Evolutionary conservation across 1,140 invertebrate genomes (phyloP), one percentile per base, ranked within the genome.

Genomic region (Cherax quadricarinatus): DNA sequence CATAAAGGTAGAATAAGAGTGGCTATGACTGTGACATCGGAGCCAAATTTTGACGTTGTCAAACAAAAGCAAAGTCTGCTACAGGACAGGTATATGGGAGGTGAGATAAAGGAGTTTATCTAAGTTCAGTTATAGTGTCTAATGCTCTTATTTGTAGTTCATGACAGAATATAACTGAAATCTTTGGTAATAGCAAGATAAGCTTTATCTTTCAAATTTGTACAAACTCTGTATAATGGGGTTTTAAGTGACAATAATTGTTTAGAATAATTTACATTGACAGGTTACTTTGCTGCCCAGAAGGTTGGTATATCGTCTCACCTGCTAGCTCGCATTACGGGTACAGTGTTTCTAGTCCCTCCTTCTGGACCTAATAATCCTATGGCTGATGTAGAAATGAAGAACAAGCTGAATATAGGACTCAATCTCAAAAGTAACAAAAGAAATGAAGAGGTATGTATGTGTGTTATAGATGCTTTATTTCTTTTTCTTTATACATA

Each of bases 341-440:
- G 98, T 1, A 96, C 96, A 89, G 94, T 91, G 10, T 93, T 90
- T 62, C 79, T 92, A 84, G 88, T 62, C 93, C 94, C 62, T 93
- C 88, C 82, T 57, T 80, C 87, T 57, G 24, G 60, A 24, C 14
- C 53, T 57, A 48, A 84, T 70, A 91, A 92, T 82, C 60, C 66
- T 53, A 73, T 92, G n/a, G 85, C 70, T 21, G 93, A 93, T 30
- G 75, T 86, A 18, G 93, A 94, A 21, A 89, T 89, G 78, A 86
- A 70, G 9, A 95, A 95, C n/a, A 97, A 97, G 94, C 94, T 97
- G 48, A 99, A 99, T 94, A 96, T 99, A 53, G 99, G 98, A 0
- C 95, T 99, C 16, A 98, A 98, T 95, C 95, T 99, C 1, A 99
- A 99, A 95, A 98, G 97, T 94, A 98, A 97, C 85, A 98, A 98